Evolutionary conservation across 2,888 invertebrate genomes (phyloP).

Genomic region (Phania funesta): DNA sequence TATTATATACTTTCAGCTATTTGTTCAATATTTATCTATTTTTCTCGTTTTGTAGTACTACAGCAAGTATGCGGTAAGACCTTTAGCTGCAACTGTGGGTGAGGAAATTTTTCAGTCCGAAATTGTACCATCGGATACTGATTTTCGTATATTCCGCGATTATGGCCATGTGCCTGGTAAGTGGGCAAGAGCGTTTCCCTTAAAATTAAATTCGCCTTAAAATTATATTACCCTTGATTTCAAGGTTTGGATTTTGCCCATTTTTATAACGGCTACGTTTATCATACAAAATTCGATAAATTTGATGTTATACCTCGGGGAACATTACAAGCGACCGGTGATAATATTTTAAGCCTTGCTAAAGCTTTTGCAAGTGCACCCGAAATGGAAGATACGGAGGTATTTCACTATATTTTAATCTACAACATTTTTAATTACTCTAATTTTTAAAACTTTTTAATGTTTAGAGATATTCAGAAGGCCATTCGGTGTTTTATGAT

Average conservation of each 20-base stretch:
- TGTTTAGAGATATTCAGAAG: slow-evolving; percentile 77
- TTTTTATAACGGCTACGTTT: slow-evolving; percentile 87
- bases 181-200: background rate
- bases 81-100: slow-evolving; percentile 82
- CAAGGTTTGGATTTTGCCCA: slow-evolving; percentile 89
- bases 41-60: slow-evolving; percentile 78
- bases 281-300: slow-evolving; percentile 88
- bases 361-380: slow-evolving; percentile 80
- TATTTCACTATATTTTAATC: too few species aligned
- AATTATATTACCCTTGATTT: slow-evolving; percentile 66
- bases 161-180: slow-evolving; percentile 83
- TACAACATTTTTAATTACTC: background rate
- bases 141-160: slow-evolving; percentile 85
- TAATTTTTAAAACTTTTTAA: background rate
- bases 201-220: slow-evolving; percentile 23
- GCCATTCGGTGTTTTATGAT: slow-evolving; percentile 86
- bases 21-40: background rate
- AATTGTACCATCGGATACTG: slow-evolving; percentile 85
- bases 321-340: slow-evolving; percentile 87
- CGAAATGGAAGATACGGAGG: slow-evolving; percentile 75
- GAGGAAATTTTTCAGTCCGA: slow-evolving; percentile 86
- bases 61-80: slow-evolving; percentile 81
- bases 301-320: slow-evolving; percentile 83
- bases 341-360: slow-evolving; percentile 84
- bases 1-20: background rate